These are phyloP conservation scores for Drosophila punjabiensis DNA, from an alignment of 1,140 invertebrate species.

Conservation along the genomic window DNA sequence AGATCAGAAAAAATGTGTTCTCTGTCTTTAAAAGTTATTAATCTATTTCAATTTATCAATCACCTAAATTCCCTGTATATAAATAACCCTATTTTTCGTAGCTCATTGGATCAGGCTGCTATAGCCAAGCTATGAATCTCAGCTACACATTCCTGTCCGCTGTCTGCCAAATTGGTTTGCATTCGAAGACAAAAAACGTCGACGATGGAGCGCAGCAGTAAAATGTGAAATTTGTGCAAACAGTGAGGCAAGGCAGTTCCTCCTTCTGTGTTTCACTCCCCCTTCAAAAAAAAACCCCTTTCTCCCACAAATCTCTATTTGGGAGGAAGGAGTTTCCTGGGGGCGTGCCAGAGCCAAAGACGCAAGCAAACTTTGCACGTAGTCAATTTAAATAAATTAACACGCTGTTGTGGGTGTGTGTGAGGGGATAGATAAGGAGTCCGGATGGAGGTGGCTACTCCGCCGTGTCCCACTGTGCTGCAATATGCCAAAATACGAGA, in stretches of 20 bases:
- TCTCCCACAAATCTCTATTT: slow-evolving; percentile 9
- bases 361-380: slow-evolving; percentile 77
- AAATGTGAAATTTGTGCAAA: slow-evolving; percentile 82
- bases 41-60: not conserved
- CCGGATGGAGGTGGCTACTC: slow-evolving; percentile 27
- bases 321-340: slow-evolving; percentile 5
- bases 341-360: slow-evolving; percentile 45
- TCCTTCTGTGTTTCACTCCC: not conserved
- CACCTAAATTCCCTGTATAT: too few relatives aligned
- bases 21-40: too few relatives aligned
- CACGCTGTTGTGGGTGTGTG: slow-evolving; percentile 63
- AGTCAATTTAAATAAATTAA: slow-evolving; percentile 84
- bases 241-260: slow-evolving; percentile 43
- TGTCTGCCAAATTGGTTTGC: slow-evolving; percentile 76
- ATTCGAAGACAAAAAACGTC: slow-evolving; percentile 74
- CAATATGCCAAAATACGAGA: slow-evolving; percentile 72
- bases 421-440: slow-evolving; percentile 31
- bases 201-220: slow-evolving; percentile 61
- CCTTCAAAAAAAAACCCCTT: not conserved
- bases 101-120: slow-evolving; percentile 26
- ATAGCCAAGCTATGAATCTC: slow-evolving; percentile 54
- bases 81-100: slow-evolving; percentile 4
- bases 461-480: slow-evolving; percentile 64
- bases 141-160: slow-evolving; percentile 53
- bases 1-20: too few relatives aligned